Evolutionary conservation across 2,797 vertebrate species (phyloP), one percentile per base, ranked within the genome.

Genomic region (Parambassis ranga): DNA sequence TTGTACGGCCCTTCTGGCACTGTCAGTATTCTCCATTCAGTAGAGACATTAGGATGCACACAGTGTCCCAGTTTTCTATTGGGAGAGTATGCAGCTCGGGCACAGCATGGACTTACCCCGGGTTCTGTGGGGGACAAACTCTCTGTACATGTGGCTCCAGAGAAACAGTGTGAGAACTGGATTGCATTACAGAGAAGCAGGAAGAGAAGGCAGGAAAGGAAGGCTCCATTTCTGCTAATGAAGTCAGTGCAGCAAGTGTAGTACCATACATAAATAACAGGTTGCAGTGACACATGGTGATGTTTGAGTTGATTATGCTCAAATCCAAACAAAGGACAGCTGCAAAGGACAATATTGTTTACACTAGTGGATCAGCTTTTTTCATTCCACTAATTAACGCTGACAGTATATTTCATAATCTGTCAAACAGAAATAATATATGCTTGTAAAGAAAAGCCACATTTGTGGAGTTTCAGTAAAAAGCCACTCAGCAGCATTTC

Each of bases 41-140:
- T 4, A 20, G 53, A 49, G 20, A 64, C 70, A 85, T 87, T 79
- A 73, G 28, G 78, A 81, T 83, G 60, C 80, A 65, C 30, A 26
- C 26, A 26, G 69, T 69, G 82, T 80, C 68, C 69, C 20, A 51
- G 32, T 72, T 75, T 52, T 65, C 49, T 48, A 60, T n/a, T 60
- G 62, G 16, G 14, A 27, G 41, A 66, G 51, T 4, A 51, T 41
- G 66, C 35, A 59, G 55, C 43, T 7, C 47, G 44, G 44, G 53
- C 9, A 27, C 16, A 43, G 28, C 32, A 60, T 14, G 35, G 33
- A 71, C 41, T 52, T 26, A 39, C 39, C 74, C 33, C 58, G 32
- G 62, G 37, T 77, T 71, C 71, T 37, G 42, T 47, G 65, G 59
- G 69, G 10, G 44, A 50, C 49, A 42, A 58, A 49, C 28, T 26